Conservation (phyloP, 2,888 invertebrate species). For the Cynaeus angustus region DNA sequence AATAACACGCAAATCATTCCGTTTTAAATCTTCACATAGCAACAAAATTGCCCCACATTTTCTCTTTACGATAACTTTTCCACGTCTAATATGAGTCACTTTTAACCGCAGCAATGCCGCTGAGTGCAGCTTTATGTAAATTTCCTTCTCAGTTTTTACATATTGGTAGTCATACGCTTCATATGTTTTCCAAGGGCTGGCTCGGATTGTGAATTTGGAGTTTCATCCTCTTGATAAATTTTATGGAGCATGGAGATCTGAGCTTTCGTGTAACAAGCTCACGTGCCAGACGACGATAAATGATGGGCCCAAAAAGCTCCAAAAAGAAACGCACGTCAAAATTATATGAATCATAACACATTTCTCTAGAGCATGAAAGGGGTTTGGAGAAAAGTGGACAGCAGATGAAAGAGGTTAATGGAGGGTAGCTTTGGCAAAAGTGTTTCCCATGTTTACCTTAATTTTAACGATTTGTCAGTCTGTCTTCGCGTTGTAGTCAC, state of each 20-base stretch:
- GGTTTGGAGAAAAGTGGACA: slow-evolving; percentile 1
- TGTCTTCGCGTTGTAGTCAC: too few relatives aligned
- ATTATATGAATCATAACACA: slow-evolving; percentile 22
- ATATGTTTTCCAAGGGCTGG: slow-evolving; percentile 13
- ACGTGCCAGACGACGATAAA: slow-evolving; percentile 28
- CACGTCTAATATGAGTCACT: not conserved
- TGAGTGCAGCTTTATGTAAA: not conserved
- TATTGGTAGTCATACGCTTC: slow-evolving; percentile 11
- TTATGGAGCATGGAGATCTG: slow-evolving; percentile 38
- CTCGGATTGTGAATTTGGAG: slow-evolving; percentile 30
- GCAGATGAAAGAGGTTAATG: not conserved
- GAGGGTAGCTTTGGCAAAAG: too few relatives aligned
- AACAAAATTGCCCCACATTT: too few relatives aligned
- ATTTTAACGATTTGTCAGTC: too few relatives aligned
- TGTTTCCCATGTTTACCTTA: too few relatives aligned
- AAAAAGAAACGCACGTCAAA: slow-evolving; percentile 18
- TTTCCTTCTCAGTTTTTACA: not conserved
- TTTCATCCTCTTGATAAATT: slow-evolving; percentile 20
- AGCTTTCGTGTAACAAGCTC: slow-evolving; percentile 35
- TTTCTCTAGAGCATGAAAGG: slow-evolving; percentile 18
- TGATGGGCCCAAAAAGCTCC: slow-evolving; percentile 2
- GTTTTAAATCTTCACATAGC: too few relatives aligned
- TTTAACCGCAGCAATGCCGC: not conserved
- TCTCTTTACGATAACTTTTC: too few relatives aligned
- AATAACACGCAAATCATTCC: too few relatives aligned